Evolutionary conservation across 1,140 invertebrate genomes (phyloP), one percentile per base, ranked within the genome.

Genomic region (Leptopilina boulardi): DNA sequence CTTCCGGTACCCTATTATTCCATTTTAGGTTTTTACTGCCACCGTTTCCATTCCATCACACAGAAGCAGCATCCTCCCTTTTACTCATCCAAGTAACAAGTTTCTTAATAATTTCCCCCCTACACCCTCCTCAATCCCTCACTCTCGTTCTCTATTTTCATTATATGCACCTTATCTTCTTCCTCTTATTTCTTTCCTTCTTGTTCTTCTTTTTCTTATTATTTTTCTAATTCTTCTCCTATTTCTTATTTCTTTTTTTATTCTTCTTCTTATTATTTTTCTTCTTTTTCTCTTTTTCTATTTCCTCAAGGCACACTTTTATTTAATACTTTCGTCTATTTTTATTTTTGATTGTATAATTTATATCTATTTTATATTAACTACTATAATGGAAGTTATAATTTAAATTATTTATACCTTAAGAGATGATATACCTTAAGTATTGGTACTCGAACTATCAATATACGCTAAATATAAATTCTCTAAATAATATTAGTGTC

Each of bases 1-100:
- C 87, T 91, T 91, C 89, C 89, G 89, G 89, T 87, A 85, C 81
- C 84, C 90, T 90, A 91, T 91, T 91, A 91, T 91, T 88, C 85
- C 86, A 87, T 89, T 90, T 89, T 88, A 87, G 87, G n/a, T n/a
- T n/a, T 89, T 89, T 87, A 87, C 84, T 85, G 81, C 85, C 86
- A 85, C 83, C 84, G 86, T 86, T 84, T 86, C 77, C 83, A 82
- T 83, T 87, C 82, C 77, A 79, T 26, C 56, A 59, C 56, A 59
- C 38, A 51, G 59, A 38, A 26, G 74, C 56, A 54, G 77, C 74
- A 66, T 77, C 54, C 75, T 74, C 44, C 34, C 59, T 38, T 30
- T 47, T 15, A 19, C 47, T n/a, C n/a, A n/a, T n/a, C n/a, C 23
- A 70, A 66, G 41, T 34, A 44, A 44, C 34, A 18, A 47, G 30